A percentile compares a stretch with the other conserved stretches of the same genome.
phyloP scores from a whole-genome alignment of 2,888 invertebrate genomes.

The Hydrotaea diabolus region DNA sequence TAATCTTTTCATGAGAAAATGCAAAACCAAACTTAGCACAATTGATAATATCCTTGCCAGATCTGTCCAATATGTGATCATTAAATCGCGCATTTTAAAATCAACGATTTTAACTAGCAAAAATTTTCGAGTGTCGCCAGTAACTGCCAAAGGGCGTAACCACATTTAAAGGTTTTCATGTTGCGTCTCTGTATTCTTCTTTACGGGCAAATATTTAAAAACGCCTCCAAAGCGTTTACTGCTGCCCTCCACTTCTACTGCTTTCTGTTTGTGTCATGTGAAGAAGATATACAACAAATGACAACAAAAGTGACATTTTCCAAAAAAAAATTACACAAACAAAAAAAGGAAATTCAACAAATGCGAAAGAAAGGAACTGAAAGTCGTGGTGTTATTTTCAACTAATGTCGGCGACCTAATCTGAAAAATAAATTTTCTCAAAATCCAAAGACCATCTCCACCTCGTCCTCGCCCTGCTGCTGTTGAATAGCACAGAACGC shows the following conservation, averaged over 20 bases:
- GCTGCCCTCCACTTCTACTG: background rate
- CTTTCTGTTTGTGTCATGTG: conserved; percentile 9
- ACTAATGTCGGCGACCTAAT: conserved; percentile 68
- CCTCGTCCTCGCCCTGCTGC: conserved; percentile 21
- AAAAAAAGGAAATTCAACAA: conserved; percentile 11
- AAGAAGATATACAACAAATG: conserved; percentile 63
- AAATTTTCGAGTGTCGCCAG: background rate
- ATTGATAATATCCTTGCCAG: too few relatives aligned
- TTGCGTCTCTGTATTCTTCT: background rate
- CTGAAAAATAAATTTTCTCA: conserved; percentile 71
- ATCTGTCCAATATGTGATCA: too few relatives aligned
- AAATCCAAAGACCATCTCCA: conserved; percentile 26
- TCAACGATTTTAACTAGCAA: background rate
- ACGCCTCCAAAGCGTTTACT: conserved; percentile 35
- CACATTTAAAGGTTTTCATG: background rate
- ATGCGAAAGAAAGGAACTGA: conserved; percentile 22
- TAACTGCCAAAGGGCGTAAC: conserved; percentile 25
- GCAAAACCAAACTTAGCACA: too few relatives aligned
- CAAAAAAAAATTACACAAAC: conserved; percentile 17
- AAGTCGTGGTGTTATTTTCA: conserved; percentile 54
- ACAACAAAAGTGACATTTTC: conserved; percentile 61
- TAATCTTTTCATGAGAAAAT: too few relatives aligned
- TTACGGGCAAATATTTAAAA: background rate
- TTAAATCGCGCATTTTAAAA: too few relatives aligned
- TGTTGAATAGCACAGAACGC: conserved; percentile 33